Percentiles rank a stretch among this genome's conserved stretches.
Evolutionary conservation across 2,113 vertebrate genomes (phyloP).

Genomic region (Capra hircus): DNA sequence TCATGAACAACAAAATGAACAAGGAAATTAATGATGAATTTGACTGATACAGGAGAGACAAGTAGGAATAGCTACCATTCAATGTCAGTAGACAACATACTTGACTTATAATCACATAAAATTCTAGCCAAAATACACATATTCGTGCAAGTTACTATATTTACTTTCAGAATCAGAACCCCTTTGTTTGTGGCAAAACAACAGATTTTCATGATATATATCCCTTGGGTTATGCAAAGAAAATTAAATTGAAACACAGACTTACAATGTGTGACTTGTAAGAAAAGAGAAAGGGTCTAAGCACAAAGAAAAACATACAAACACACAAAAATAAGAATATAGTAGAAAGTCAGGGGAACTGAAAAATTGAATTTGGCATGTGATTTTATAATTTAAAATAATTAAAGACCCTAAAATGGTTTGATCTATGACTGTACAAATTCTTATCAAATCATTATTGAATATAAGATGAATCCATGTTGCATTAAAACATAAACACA

Average conservation of each 20-base stretch:
- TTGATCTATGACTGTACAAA: background rate
- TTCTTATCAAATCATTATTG: background rate
- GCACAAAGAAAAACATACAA: background rate
- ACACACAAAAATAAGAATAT: background rate
- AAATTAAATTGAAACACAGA: conserved; percentile 13
- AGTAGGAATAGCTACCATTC: background rate
- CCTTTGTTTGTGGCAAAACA: background rate
- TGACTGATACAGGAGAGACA: background rate
- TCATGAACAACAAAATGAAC: background rate
- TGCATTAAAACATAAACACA: background rate
- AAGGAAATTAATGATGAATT: background rate
- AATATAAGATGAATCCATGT: background rate
- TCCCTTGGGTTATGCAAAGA: background rate
- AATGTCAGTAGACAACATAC: background rate
- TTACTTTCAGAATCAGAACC: background rate
- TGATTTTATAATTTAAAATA: background rate
- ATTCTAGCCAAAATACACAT: background rate
- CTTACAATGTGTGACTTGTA: background rate
- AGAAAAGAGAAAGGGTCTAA: background rate
- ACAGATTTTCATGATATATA: background rate
- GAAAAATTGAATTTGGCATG: background rate
- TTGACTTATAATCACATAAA: background rate
- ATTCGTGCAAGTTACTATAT: background rate
- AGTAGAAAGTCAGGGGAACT: background rate
- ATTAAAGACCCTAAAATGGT: background rate